These are phyloP conservation scores for Distichodus sexfasciatus DNA, from an alignment of 2,797 vertebrate species.

Conservation along the genomic window DNA sequence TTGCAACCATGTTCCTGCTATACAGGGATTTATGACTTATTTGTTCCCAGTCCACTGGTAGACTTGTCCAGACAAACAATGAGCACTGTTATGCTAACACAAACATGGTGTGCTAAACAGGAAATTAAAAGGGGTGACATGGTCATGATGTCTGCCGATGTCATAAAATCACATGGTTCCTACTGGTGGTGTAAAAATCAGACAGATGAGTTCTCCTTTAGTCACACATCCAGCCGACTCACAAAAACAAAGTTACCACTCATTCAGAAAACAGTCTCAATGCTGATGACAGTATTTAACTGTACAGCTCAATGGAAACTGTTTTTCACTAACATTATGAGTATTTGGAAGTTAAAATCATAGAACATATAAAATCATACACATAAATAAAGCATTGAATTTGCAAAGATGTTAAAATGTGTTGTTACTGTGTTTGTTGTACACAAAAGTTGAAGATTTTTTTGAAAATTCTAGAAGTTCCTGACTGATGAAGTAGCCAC, in stretches of 20 bases:
- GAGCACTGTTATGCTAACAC: neutral
- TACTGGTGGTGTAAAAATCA: neutral
- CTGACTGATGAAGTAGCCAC: neutral
- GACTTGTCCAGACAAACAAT: neutral
- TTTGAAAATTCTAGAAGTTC: neutral
- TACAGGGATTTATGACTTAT: no score
- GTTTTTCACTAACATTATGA: neutral
- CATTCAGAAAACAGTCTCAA: neutral
- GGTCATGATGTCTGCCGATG: neutral
- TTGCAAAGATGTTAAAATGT: no score
- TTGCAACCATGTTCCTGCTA: no score
- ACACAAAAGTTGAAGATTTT: no score
- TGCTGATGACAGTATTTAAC: neutral
- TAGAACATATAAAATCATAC: neutral
- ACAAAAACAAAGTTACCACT: neutral
- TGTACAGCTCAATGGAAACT: neutral
- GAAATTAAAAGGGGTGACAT: constrained; percentile 8
- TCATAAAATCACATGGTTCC: neutral
- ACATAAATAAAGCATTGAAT: no score
- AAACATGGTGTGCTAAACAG: constrained; percentile 7
- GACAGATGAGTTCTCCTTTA: constrained; percentile 3
- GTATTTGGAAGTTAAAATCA: neutral
- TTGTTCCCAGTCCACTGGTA: neutral
- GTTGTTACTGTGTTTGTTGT: no score
- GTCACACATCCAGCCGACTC: neutral